A percentile compares a stretch with the other conserved stretches of the same genome.
Conservation (phyloP, 2,888 invertebrate species). For the Drosophila mimetica region DNA sequence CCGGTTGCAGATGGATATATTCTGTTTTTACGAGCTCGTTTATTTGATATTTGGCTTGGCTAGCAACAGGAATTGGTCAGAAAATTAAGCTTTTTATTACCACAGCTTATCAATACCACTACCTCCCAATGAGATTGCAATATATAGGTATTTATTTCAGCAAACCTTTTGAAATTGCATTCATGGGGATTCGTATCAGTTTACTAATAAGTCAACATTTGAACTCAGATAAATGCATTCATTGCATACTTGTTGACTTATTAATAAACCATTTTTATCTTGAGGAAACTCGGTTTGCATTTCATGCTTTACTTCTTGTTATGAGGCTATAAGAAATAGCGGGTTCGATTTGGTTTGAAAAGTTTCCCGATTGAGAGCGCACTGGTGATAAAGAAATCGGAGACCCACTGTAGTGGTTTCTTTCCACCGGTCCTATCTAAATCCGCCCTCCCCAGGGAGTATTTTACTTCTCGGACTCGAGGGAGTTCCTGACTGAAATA, state of each 20-base stretch:
- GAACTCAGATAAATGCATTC: conserved; percentile 20
- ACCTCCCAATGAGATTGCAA: conserved; percentile 3
- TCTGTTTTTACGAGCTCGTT: conserved; percentile 2
- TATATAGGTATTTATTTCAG: conserved; percentile 2
- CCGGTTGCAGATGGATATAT: conserved; percentile 20
- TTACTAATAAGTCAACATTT: conserved; percentile 25
- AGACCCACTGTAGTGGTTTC: conserved; percentile 2
- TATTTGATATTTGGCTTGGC: conserved; percentile 1
- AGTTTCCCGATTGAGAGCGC: neutral
- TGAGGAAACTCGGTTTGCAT: conserved; percentile 9
- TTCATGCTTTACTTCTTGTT: conserved; percentile 2
- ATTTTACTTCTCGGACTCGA: neutral
- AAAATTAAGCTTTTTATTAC: conserved; percentile 5
- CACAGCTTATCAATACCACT: neutral
- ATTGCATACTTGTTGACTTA: conserved; percentile 26
- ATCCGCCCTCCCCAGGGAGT: conserved; percentile 6
- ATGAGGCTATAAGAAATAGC: conserved; percentile 1
- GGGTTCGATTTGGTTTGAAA: neutral
- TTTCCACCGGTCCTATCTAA: conserved; percentile 4
- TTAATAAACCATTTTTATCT: conserved; percentile 17
- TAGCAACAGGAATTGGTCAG: neutral
- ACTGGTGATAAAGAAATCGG: conserved; percentile 2
- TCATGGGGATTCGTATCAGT: conserved; percentile 7
- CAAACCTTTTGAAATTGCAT: conserved; percentile 21
- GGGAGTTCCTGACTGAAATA: conserved; percentile 26